These are phyloP conservation scores for Borostomias antarcticus DNA, from an alignment of 2,797 vertebrate genomes.

Conservation along the genomic window DNA sequence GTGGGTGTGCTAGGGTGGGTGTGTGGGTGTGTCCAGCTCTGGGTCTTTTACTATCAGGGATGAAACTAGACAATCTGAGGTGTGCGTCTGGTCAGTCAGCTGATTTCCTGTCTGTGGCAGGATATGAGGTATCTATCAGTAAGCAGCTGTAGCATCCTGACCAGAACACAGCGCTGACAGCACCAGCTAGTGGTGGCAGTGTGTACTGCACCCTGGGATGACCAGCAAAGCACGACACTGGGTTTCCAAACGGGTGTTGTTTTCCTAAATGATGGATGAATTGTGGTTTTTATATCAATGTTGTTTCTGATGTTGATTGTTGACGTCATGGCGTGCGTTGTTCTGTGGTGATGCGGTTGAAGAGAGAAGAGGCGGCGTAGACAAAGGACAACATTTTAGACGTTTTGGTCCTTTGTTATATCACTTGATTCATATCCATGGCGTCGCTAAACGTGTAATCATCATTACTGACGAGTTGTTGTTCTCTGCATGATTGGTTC, in stretches of 20 bases:
- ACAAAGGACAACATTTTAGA: not conserved
- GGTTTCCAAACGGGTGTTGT: not conserved
- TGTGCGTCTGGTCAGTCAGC: not conserved
- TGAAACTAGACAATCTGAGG: not conserved
- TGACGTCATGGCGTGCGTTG: not conserved
- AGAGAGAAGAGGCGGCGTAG: not conserved
- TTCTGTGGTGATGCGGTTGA: not conserved
- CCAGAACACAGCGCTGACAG: too few species aligned
- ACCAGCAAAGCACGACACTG: not conserved
- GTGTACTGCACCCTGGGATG: not conserved
- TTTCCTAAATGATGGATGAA: not conserved
- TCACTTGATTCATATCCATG: too few species aligned
- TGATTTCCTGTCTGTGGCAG: not conserved
- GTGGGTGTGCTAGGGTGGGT: not conserved
- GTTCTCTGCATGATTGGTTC: too few species aligned
- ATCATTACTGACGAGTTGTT: too few species aligned
- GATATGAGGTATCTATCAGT: not conserved
- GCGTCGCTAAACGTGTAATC: too few species aligned
- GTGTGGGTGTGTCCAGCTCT: not conserved
- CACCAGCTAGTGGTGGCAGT: not conserved
- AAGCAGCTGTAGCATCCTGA: too few species aligned
- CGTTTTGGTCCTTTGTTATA: not conserved
- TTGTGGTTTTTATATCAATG: not conserved
- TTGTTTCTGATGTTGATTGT: not conserved
- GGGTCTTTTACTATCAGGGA: not conserved